phyloP scores from a whole-genome alignment of 92 coral and sea anemone species.

The Scolanthus callimorphus region DNA sequence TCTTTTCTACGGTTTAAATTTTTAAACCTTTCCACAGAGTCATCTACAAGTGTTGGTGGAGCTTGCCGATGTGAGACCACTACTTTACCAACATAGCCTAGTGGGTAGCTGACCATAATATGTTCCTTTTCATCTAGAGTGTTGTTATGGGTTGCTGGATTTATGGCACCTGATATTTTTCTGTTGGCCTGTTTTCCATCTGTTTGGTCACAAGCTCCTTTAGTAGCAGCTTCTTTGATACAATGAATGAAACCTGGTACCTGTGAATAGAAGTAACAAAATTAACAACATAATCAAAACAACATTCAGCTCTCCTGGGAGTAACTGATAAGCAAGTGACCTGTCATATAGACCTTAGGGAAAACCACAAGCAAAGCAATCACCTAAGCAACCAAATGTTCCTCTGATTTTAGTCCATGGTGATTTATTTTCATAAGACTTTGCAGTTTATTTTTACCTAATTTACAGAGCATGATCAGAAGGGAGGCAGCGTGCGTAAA shows the following conservation, averaged over 20 bases:
- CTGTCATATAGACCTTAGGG: too few relatives aligned
- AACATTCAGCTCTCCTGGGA: not conserved
- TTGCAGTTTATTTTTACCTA: too few relatives aligned
- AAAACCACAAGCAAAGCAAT: too few relatives aligned
- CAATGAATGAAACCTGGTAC: constrained; percentile 75
- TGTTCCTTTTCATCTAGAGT: constrained; percentile 5
- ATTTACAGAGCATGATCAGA: too few relatives aligned
- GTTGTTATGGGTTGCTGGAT: not conserved
- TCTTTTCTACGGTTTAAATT: constrained; percentile 56
- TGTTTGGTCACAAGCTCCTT: constrained; percentile 1
- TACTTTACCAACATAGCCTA: constrained; percentile 84
- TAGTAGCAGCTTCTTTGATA: constrained; percentile 52
- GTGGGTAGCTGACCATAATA: constrained; percentile 43
- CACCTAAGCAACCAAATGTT: too few relatives aligned
- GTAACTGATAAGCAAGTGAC: not conserved
- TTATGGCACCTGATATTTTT: constrained; percentile 8
- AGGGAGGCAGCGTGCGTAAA: too few relatives aligned
- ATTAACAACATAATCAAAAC: not conserved
- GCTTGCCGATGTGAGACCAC: constrained; percentile 92
- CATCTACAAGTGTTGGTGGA: constrained; percentile 87
- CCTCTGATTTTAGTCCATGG: too few relatives aligned
- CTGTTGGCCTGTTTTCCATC: constrained; percentile 9
- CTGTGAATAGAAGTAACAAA: constrained; percentile 5
- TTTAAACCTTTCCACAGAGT: constrained; percentile 70
- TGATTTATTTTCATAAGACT: too few relatives aligned